A percentile compares a stretch with the other conserved stretches of the same genome.
These are phyloP conservation scores for Xenopus borealis DNA, from an alignment of 2,113 vertebrate species.

Conservation along the genomic window DNA sequence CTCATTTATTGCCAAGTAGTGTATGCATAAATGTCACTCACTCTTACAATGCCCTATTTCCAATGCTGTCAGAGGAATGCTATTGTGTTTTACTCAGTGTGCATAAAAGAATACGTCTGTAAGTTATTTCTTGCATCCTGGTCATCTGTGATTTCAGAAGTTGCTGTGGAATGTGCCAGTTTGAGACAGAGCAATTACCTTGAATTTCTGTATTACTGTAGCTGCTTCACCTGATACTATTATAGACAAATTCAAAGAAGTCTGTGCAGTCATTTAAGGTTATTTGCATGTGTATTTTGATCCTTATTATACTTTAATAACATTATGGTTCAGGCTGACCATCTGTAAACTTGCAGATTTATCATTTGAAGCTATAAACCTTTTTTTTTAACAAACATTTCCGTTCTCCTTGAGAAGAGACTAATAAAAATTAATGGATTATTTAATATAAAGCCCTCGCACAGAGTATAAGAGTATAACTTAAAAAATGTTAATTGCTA, in stretches of 20 bases:
- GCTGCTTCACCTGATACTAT: constrained; percentile 23
- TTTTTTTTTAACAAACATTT: constrained; percentile 33
- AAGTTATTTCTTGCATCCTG: constrained; percentile 33
- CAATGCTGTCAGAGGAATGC: constrained; percentile 25
- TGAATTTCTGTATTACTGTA: constrained; percentile 27
- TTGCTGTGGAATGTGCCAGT: neutral
- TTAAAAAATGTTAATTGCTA: constrained; percentile 26
- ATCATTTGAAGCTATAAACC: constrained; percentile 27
- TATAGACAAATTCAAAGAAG: constrained; percentile 19
- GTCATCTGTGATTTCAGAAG: constrained; percentile 25
- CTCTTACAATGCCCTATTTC: constrained; percentile 2
- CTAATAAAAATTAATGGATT: neutral
- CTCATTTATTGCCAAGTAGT: no score
- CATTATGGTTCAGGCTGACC: constrained; percentile 29
- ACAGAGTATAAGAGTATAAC: constrained; percentile 29
- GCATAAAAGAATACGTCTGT: constrained; percentile 38
- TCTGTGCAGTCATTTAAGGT: constrained; percentile 20
- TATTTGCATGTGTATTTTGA: constrained; percentile 31
- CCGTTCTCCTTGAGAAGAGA: constrained; percentile 15
- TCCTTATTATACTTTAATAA: constrained; percentile 24
- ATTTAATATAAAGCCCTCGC: constrained; percentile 25
- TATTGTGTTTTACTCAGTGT: constrained; percentile 35
- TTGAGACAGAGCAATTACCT: constrained; percentile 17
- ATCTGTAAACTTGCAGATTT: constrained; percentile 27
- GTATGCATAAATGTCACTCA: no score